Evolutionary conservation across 1,140 invertebrate species (phyloP).

Genomic region (Heterodera schachtii): DNA sequence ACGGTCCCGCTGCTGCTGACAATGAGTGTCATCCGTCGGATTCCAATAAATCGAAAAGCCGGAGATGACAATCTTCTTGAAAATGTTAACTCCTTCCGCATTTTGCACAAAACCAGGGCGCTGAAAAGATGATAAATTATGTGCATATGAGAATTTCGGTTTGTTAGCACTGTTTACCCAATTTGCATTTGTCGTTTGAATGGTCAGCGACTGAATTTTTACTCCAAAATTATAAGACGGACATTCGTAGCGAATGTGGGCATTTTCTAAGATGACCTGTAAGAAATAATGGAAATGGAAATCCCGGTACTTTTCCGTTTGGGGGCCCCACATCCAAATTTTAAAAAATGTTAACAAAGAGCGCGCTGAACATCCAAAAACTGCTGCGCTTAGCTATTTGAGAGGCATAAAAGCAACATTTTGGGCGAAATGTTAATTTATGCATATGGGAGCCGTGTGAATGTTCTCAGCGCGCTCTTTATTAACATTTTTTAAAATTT

Average conservation of each 20-base stretch:
- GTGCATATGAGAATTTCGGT: background rate
- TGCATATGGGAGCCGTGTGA: too few relatives aligned
- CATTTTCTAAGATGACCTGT: conserved; percentile 70
- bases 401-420: too few relatives aligned
- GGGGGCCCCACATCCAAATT: background rate
- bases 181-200: conserved; percentile 70
- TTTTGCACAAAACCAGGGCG: conserved; percentile 68
- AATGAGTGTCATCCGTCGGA: conserved; percentile 50
- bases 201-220: conserved; percentile 69
- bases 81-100: conserved; percentile 69
- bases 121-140: conserved; percentile 57
- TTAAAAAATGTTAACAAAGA: too few relatives aligned
- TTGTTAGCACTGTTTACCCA: conserved; percentile 66
- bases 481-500: too few relatives aligned
- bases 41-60: conserved; percentile 89
- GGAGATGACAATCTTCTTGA: conserved; percentile 85
- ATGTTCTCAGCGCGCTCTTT: too few relatives aligned
- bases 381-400: too few relatives aligned
- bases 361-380: too few relatives aligned
- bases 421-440: too few relatives aligned
- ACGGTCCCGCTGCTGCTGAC: background rate
- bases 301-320: background rate
- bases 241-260: conserved; percentile 72
- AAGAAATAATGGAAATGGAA: conserved; percentile 45
- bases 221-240: conserved; percentile 71